Conservation (phyloP, 2,797 vertebrate species). For the Aplochiton taeniatus region DNA sequence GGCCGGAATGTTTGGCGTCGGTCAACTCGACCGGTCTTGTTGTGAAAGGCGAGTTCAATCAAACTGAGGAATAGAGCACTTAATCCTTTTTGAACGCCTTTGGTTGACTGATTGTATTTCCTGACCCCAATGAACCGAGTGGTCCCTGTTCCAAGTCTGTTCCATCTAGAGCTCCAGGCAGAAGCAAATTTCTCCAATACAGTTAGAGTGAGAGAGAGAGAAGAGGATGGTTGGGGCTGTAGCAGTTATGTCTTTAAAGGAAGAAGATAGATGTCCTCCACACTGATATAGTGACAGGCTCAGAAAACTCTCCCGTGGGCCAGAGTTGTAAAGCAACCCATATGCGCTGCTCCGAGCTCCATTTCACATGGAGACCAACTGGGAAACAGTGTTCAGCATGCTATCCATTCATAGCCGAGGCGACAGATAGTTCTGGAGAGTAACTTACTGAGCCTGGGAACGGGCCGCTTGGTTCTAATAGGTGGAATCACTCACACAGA, state of each 20-base stretch:
- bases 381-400: slow-evolving; percentile 17
- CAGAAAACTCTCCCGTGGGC: slow-evolving; percentile 7
- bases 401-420: slow-evolving; percentile 17
- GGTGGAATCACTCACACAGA: background rate
- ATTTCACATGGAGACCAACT: slow-evolving; percentile 38
- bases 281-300: background rate
- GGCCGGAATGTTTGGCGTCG: too few species aligned
- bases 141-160: too few species aligned
- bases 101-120: too few species aligned
- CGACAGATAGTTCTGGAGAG: background rate
- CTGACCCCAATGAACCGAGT: too few species aligned
- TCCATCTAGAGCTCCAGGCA: too few species aligned
- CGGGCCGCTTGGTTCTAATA: background rate
- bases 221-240: too few species aligned
- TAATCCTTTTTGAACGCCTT: too few species aligned
- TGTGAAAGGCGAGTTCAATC: too few species aligned
- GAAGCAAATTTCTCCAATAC: too few species aligned
- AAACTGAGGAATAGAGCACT: too few species aligned
- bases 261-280: slow-evolving; percentile 8
- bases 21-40: too few species aligned
- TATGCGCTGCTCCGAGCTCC: background rate
- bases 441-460: background rate
- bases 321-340: slow-evolving; percentile 7
- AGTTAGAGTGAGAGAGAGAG: too few species aligned
- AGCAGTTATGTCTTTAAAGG: background rate